Percentiles rank a stretch among this genome's conserved stretches.
phyloP scores from a whole-genome alignment of 2,797 vertebrate genomes.

The Rhynchotus rufescens region DNA sequence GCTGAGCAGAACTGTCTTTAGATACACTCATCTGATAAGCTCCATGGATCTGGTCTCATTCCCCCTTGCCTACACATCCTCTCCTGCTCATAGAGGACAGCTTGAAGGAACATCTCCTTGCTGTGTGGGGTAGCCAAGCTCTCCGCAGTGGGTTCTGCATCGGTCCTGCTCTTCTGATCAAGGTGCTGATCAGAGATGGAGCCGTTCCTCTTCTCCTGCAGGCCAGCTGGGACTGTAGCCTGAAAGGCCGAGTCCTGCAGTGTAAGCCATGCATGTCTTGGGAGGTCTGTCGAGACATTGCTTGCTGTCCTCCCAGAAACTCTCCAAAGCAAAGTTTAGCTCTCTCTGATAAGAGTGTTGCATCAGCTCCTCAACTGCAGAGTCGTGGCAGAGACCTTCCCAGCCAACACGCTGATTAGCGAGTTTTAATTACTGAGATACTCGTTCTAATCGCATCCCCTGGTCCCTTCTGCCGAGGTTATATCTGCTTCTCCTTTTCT shows the following conservation, averaged over 20 bases:
- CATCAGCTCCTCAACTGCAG: background rate
- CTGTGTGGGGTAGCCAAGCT: rapidly evolving
- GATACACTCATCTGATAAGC: background rate
- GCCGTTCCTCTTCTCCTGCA: background rate
- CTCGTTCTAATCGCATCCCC: background rate
- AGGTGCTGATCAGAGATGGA: background rate
- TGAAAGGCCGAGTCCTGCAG: background rate
- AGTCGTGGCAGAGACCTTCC: background rate
- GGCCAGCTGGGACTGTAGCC: background rate
- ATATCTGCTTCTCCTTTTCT: background rate
- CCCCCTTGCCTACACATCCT: background rate
- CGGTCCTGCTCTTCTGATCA: background rate
- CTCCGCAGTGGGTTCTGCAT: rapidly evolving
- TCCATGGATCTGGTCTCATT: background rate
- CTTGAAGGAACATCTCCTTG: background rate
- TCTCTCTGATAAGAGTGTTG: background rate
- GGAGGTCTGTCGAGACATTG: background rate
- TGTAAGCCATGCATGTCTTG: background rate
- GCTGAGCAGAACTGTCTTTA: background rate
- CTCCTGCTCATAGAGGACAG: background rate
- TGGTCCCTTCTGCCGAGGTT: slow-evolving; percentile 9
- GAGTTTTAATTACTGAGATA: slow-evolving; percentile 2
- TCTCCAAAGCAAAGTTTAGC: background rate
- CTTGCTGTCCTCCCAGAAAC: too few relatives aligned
- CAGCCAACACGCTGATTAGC: background rate